Percentiles rank a stretch among this genome's conserved stretches.
Conservation (phyloP, 2,797 vertebrate genomes). For the Eulemur rubriventer region DNA sequence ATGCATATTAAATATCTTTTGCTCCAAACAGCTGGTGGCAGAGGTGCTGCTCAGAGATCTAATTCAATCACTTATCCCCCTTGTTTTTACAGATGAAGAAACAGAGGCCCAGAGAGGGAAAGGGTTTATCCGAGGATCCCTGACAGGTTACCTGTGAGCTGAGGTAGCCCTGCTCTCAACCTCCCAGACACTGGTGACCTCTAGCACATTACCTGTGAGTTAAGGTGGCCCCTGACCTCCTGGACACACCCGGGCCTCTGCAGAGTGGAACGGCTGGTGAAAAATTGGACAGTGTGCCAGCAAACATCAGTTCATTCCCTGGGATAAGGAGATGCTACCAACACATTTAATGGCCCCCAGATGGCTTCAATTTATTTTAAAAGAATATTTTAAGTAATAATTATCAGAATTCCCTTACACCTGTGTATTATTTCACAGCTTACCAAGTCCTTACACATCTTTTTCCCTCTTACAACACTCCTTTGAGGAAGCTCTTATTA, state of each 20-base stretch:
- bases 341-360: neutral
- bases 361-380: neutral
- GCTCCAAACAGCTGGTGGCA: neutral
- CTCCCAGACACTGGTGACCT: too few species aligned
- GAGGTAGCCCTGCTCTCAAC: neutral
- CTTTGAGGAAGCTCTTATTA: neutral
- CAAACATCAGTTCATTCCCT: neutral
- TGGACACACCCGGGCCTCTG: neutral
- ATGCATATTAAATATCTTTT: neutral
- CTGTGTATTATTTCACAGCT: neutral
- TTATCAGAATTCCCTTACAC: neutral
- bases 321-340: neutral
- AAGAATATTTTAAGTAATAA: neutral
- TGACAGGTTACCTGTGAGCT: neutral
- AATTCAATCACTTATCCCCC: neutral
- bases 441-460: neutral
- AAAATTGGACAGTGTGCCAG: neutral
- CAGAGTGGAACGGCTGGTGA: too few species aligned
- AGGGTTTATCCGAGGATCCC: neutral
- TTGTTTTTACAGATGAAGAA: neutral
- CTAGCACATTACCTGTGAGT: neutral
- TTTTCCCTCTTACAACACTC: neutral
- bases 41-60: neutral
- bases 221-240: too few species aligned
- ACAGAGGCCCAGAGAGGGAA: neutral